Base-by-base conservation (phyloP, 2,888 invertebrate species). In the Hipparchia semele region DNA sequence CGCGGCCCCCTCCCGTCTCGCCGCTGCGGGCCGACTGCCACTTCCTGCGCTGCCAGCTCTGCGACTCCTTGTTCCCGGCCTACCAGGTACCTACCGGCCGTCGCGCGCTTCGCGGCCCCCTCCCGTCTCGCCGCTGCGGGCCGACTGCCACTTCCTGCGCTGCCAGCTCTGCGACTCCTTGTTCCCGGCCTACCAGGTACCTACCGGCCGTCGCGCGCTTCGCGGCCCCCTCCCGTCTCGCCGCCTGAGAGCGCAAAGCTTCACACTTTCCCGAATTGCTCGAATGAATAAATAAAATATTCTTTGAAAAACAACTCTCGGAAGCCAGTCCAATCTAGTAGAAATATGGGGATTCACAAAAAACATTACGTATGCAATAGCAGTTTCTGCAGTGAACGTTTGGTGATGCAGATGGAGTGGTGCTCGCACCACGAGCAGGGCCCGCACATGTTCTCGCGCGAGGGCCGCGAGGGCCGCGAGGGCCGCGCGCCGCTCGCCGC, bases 21-120 rank as follows among this genome's bases (percentile, higher is more conserved):
- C 23, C 23, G 23, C 91, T 99, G 65, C 99, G 99, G 99, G 98
- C 98, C 0, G 97, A 97, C 82, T 96, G 98, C 77, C 99, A 99
- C 89, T 98, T 96, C 89, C 92, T 99, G 45, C 95, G 95, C 74
- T 99, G 99, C 83, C 95, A 95, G 66, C 95, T 95, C 2, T 98
- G 98, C 83, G 96, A 97, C 82, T 95, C 94, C 54, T 96, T 95
- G 86, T 98, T 97, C 84, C 96, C 97, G 0, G 95, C 96, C 1
- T 96, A 96, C 84, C 95, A 95, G 90, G 95, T 94, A 8, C 53
- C 10, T 23, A 0, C 3, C 7, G 8, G 49, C 2, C 23, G 23
- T 23, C 23, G 23, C 23, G 23, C 23, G 23, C 23, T 23, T n/a
- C 8, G 13, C 23, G 7, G 6, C n/a, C 13, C 53, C 10, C 9